Conservation (phyloP, 1,140 invertebrate species). For the Temnothorax nylanderi region DNA sequence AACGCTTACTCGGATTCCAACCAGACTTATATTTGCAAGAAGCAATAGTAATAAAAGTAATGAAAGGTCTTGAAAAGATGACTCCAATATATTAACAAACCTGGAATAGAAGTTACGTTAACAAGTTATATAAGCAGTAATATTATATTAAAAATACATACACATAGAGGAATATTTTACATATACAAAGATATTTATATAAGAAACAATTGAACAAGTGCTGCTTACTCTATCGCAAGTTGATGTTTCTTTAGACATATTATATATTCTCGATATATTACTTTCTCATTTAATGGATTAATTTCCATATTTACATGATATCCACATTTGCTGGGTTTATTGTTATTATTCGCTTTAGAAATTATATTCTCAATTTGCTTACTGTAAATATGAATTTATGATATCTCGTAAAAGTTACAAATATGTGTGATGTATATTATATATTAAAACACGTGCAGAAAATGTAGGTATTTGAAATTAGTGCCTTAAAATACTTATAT, state of each 20-base stretch:
- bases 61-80: neutral
- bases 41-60: neutral
- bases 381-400: neutral
- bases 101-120: neutral
- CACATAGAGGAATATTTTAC: neutral
- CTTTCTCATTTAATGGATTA: neutral
- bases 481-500: neutral
- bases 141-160: neutral
- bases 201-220: neutral
- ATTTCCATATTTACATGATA: neutral
- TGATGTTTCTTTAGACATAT: conserved; percentile 31
- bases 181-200: no score
- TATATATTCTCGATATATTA: conserved; percentile 5
- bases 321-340: neutral
- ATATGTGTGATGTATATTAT: no score
- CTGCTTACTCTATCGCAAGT: conserved; percentile 20
- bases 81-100: neutral
- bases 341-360: neutral
- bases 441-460: neutral
- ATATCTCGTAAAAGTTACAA: no score
- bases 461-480: neutral
- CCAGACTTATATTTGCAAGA: neutral
- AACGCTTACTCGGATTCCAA: neutral
- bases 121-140: neutral
- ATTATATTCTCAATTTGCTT: neutral